Evolutionary conservation across 2,113 vertebrate genomes (phyloP), one percentile per base, ranked within the genome.

Genomic region (Vicugna pacos): DNA sequence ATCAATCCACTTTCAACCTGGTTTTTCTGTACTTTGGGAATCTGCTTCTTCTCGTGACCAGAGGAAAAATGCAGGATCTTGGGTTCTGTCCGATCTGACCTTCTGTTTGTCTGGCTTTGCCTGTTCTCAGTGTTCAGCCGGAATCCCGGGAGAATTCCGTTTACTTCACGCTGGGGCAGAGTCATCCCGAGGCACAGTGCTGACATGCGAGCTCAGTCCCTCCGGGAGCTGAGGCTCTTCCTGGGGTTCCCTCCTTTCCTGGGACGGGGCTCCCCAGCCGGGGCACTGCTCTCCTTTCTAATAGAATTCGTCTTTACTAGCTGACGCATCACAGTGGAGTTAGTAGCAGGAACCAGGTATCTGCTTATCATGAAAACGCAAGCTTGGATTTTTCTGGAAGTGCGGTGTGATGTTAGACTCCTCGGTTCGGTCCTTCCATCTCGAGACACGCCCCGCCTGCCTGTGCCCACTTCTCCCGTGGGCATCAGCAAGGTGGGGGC

Each of bases 401-500:
- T 1, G 4, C 3, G 6, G 3, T 6, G 9, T 4, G n/a, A 50
- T 22, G 32, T 42, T 1, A 15, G 28, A 19, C 24, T 2, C 5
- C 6, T 16, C 35, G 17, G 9, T 30, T 70, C 84, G 32, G 10
- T 26, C 22, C 8, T 22, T 14, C 1, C 0, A 32, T 32, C 79
- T 77, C 24, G 9, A 64, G 28, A 4, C 12, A 3, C 14, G 17
- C 9, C 28, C 50, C 19, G 6, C 1, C 9, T 2, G 35, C 16
- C 56, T 2, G 1, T 1, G 20, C 19, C 11, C 28, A 3, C 16
- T 24, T 67, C 80, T 56, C 15, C 4, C 0, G 8, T 0, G 9
- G 4, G 20, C 22, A 8, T 24, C 4, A 1, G n/a, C 9, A 35
- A 12, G 3, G 2, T 0, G 0, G 16, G 0, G 11, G 19, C n/a